Base-by-base conservation (phyloP, 2,888 invertebrate species). In the Chloroclysta siterata region DNA sequence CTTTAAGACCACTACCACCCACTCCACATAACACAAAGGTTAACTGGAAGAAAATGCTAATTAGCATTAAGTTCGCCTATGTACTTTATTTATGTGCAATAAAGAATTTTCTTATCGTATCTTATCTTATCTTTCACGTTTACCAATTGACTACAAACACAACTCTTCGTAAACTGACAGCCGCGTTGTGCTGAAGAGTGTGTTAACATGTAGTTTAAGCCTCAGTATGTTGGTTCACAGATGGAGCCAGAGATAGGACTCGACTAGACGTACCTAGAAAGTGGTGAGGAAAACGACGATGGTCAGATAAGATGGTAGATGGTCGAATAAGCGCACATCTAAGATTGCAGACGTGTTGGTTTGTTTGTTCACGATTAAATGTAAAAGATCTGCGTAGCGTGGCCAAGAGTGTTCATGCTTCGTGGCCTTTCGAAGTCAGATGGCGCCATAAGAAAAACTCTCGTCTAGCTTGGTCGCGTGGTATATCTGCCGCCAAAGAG, bases 271-370 rank as follows among this genome's bases (percentile, higher is more conserved):
- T 62, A 57, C 44, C 52, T 70, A 71, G 70, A 71, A 71, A 71
- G 70, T 65, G 50, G 58, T 53, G 56, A 66, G 61, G 63, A 65
- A 66, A 70, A 66, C 63, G 50, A 29, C 22, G 68, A 71, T 71
- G 47, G 28, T 6, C 47, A 57, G 70, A 71, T 71, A 67, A 63
- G 33, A 36, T 48, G 51, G 36, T 39, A 63, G 33, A 36, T 48
- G 51, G 36, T 39, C 36, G 36, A 39, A 11, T 39, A 11, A 39
- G 41, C 60, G 63, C 65, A 52, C 58, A 59, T 62, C 53, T 53
- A 53, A 33, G 51, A 62, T 62, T 41, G 44, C n/a, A 17, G 33
- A 46, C 47, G 11, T 51, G 58, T 53, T 60, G 39, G 44, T 47
- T 47, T 55, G 22, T 14, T 54, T 10, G 29, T 33, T 50, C 14